Conservation (phyloP, 2,797 vertebrate species). For the Gallinago solitaria region DNA sequence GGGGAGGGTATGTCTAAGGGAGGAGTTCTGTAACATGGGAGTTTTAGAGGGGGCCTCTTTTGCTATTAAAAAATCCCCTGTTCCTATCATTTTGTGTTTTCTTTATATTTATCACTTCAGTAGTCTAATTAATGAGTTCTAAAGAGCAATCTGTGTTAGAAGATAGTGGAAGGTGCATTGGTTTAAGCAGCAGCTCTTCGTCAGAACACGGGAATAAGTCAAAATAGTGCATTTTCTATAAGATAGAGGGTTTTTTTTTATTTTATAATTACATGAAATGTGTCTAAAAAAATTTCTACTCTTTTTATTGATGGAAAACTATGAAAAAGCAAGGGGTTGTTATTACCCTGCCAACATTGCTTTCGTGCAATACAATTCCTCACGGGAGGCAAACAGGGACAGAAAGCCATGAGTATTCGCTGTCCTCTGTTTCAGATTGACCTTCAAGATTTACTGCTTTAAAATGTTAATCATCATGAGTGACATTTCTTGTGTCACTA, state of each 20-base stretch:
- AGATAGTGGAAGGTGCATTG: slow-evolving; percentile 15
- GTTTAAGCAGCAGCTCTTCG: slow-evolving; percentile 46
- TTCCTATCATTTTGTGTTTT: background rate
- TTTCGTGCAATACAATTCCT: background rate
- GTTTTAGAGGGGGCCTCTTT: slow-evolving; percentile 58
- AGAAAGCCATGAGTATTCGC: background rate
- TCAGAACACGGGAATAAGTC: slow-evolving; percentile 27
- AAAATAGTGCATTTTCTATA: slow-evolving; percentile 27
- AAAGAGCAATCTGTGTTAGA: slow-evolving; percentile 11
- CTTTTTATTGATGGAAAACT: background rate
- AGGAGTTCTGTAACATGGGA: slow-evolving; percentile 45
- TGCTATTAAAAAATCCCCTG: slow-evolving; percentile 44
- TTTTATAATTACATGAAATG: background rate
- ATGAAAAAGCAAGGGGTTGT: background rate
- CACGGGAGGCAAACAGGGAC: background rate
- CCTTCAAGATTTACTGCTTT: slow-evolving; percentile 47
- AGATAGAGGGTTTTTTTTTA: slow-evolving; percentile 23
- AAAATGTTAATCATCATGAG: slow-evolving; percentile 37
- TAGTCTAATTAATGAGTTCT: slow-evolving; percentile 61
- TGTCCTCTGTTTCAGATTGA: background rate
- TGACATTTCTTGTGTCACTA: slow-evolving; percentile 24
- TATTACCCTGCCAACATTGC: background rate
- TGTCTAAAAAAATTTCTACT: background rate
- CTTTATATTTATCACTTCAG: slow-evolving; percentile 45
- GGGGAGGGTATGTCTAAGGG: slow-evolving; percentile 14